Base-by-base conservation (phyloP, 2,113 vertebrate genomes). In the Proteles cristata region DNA sequence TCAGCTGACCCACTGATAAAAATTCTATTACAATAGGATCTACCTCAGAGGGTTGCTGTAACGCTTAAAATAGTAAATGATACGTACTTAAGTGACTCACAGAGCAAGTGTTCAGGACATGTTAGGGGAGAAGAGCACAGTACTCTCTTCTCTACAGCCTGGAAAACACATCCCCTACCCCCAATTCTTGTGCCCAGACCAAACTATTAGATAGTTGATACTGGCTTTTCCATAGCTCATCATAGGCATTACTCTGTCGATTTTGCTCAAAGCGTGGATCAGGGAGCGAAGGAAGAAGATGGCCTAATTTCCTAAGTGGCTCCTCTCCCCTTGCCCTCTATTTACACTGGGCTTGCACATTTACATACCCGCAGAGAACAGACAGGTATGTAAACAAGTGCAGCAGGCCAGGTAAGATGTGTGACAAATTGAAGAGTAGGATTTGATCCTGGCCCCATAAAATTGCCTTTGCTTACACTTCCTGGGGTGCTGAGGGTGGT, bases 61-160 rank as follows among this genome's bases (percentile, higher is more conserved):
- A 55, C 19, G 28, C 43, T 65, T 74, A 63, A 94, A 87, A 69
- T 53, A 71, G 81, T 43, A 76, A 87, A 53, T 35, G 50, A 92
- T 48, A 93, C 45, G 1, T 15, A 50, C 68, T 65, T 88, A 66
- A 25, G 16, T 23, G 31, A 61, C 73, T 90, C 55, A 19, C 48
- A 14, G 1, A 81, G 15, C 73, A 43, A 91, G 31, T 35, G 26
- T 33, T 85, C 35, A 25, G 33, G 63, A 5, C 1, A 7, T 5
- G 2, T 65, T 69, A 58, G 50, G 26, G 17, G 23, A 50, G n/a
- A 16, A 73, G 88, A n/a, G 11, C 11, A 53, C 65, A 88, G 1
- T 15, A 1, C 17, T 86, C 15, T 82, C 80, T 80, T 43, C 50
- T 61, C n/a, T 43, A 65, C 31, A 21, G 1, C 26, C n/a, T 92